Evolutionary conservation across 1,140 invertebrate species (phyloP).

Genomic region (Bombus superbus): DNA sequence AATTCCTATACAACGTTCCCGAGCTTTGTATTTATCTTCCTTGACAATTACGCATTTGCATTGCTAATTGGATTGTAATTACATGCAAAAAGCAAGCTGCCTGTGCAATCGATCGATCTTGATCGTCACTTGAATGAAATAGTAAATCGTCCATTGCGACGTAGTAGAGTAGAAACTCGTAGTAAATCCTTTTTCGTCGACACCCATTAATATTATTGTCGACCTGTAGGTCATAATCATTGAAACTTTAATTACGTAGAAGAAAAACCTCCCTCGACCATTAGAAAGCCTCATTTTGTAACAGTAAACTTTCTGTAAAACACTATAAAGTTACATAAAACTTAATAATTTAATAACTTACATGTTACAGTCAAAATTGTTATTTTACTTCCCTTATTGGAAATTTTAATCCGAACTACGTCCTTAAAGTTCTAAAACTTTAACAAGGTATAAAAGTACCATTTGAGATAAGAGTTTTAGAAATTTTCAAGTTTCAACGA

Average conservation of each 20-base stretch:
- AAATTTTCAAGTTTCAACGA: not conserved
- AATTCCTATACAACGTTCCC: not conserved
- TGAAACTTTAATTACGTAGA: not conserved
- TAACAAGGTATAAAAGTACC: too few species aligned
- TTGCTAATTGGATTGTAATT: constrained; percentile 28
- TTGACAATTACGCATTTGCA: constrained; percentile 9
- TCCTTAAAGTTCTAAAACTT: too few species aligned
- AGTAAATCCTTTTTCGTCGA: constrained; percentile 6
- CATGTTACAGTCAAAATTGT: not conserved
- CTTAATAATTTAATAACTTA: not conserved
- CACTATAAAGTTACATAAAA: not conserved
- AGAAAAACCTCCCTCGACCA: not conserved
- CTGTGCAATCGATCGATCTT: constrained; percentile 16
- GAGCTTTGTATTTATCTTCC: not conserved
- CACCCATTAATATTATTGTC: not conserved
- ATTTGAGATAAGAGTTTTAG: not conserved
- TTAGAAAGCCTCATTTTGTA: not conserved
- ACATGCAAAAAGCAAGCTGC: constrained; percentile 9
- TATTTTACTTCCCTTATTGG: not conserved
- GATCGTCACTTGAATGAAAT: constrained; percentile 27
- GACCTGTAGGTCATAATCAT: not conserved
- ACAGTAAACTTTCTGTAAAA: not conserved
- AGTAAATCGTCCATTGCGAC: constrained; percentile 8
- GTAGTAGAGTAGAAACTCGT: not conserved
- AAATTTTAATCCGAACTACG: not conserved